Evolutionary conservation across 2,888 invertebrate genomes (phyloP), one percentile per base, ranked within the genome.

Genomic region (Tachina lurida): DNA sequence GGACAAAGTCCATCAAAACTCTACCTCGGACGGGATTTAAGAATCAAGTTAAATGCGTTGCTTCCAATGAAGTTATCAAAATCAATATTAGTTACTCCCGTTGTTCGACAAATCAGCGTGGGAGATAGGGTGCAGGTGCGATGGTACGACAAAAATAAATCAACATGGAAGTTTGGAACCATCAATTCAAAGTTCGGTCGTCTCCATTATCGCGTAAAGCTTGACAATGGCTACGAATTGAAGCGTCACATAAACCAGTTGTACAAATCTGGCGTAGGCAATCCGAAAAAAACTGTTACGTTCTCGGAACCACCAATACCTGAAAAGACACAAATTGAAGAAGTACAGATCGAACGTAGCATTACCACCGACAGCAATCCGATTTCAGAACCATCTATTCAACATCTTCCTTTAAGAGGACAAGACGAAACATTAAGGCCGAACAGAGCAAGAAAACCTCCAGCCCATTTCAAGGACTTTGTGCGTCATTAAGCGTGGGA

Each of bases 401-500:
- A n/a, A 41, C 60, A 19, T 41, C n/a, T 8, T 10, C 3, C 22
- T 13, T 5, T 41, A 9, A 10, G 3, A 60, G n/a, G 4, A 8
- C 41, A 62, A 43, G 31, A 56, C 31, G 49, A 8, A 10, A 43
- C 31, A 56, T 43, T 17, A 56, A 71, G 71, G 17, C n/a, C 68
- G 17, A 71, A 49, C 17, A 52, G 56, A 31, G 12, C 7, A 17
- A 71, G 56, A 71, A 56, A 56, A 43, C 56, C 56, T 43, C 56
- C 71, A 41, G 43, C 56, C 15, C 13, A 43, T 71, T 56, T 71
- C 13, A 45, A 45, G 13, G 56, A 71, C 71, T 58, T 43, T 54
- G 71, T 54, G 43, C 39, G 12, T 39, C 71, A 56, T 71, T 71
- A 71, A 71, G 71, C 56, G 71, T 56, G 71, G 56, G 71, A 71